phyloP scores from a whole-genome alignment of 92 coral and sea anemone species.

The Porites rus region DNA sequence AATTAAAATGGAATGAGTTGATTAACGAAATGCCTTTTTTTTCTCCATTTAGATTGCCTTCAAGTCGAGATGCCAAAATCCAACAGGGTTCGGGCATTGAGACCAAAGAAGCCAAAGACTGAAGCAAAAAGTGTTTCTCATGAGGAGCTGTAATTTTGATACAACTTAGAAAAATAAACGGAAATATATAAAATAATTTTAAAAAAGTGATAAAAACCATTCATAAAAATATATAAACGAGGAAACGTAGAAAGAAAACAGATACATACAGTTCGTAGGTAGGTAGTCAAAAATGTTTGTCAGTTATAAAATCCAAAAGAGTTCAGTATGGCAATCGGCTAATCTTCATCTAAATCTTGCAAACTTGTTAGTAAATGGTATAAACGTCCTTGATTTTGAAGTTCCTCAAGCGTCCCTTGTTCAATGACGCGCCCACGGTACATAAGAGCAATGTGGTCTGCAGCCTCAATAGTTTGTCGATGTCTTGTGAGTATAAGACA shows the following conservation, averaged over 20 bases:
- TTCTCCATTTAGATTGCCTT: constrained; percentile 49
- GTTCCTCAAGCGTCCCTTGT: constrained; percentile 82
- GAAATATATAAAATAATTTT: neutral
- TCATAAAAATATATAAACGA: neutral
- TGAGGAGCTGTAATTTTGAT: constrained; percentile 21
- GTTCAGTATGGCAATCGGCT: neutral
- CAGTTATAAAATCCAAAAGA: neutral
- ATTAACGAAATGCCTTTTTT: neutral
- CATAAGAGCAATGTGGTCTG: constrained; percentile 82
- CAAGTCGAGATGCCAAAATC: constrained; percentile 59
- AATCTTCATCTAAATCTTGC: constrained; percentile 32
- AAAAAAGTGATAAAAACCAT: neutral
- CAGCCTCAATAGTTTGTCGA: constrained; percentile 77
- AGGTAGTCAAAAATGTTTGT: neutral
- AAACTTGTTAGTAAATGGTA: constrained; percentile 60
- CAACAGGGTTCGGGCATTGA: constrained; percentile 21
- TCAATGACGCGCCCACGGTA: constrained; percentile 90
- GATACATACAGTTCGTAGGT: neutral
- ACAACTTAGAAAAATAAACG: neutral
- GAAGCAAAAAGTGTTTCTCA: neutral
- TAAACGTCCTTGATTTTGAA: constrained; percentile 59
- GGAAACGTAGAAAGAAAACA: neutral
- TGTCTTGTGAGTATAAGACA: constrained; percentile 83
- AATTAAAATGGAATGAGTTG: too few relatives aligned
- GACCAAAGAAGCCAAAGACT: constrained; percentile 7